phyloP scores from a whole-genome alignment of 2,888 invertebrate species.

The Adineta ricciae region DNA sequence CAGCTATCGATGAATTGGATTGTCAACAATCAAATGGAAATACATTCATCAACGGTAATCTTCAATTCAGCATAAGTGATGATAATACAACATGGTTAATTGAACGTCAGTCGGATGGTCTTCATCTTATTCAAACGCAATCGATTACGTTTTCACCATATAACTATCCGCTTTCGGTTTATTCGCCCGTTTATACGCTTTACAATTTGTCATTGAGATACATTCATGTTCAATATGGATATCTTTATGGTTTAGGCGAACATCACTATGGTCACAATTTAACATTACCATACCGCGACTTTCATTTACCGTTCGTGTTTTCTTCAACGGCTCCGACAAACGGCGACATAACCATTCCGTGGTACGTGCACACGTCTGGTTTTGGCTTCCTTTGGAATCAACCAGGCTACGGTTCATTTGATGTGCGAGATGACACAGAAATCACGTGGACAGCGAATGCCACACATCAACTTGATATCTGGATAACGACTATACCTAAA shows the following conservation, averaged over 20 bases:
- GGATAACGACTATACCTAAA: background rate
- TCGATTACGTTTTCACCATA: background rate
- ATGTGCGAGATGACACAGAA: background rate
- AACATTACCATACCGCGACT: background rate
- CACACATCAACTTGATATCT: background rate
- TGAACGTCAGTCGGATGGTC: background rate
- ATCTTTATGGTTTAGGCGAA: background rate
- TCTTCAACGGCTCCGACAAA: background rate
- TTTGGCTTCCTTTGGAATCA: background rate
- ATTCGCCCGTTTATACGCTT: background rate
- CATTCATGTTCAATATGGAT: background rate
- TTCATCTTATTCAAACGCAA: background rate
- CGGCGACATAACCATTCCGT: background rate
- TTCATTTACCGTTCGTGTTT: background rate
- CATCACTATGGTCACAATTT: background rate
- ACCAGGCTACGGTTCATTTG: background rate
- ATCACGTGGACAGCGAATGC: background rate
- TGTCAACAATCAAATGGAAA: background rate
- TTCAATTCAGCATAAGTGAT: background rate
- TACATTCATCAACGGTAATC: background rate
- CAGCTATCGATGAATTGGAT: background rate
- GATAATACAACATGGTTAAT: background rate
- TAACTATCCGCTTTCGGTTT: background rate
- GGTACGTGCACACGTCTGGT: background rate
- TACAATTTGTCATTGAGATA: background rate